Conservation (phyloP, 2,797 vertebrate species). For the Tachyglossus aculeatus region DNA sequence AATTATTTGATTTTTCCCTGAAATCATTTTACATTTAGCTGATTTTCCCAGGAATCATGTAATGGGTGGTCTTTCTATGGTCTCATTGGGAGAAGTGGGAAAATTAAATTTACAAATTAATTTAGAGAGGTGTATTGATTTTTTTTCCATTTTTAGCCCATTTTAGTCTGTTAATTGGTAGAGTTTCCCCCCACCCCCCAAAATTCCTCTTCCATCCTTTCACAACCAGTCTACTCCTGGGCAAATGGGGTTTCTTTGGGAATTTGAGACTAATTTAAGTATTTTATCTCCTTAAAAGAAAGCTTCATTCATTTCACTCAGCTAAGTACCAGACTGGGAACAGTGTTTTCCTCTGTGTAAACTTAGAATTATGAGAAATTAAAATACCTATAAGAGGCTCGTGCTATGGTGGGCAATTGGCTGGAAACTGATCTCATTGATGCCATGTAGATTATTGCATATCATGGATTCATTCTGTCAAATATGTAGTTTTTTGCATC, state of each 20-base stretch:
- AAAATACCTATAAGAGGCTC: neutral
- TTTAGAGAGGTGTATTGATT: slow-evolving; percentile 15
- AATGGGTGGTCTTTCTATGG: slow-evolving; percentile 40
- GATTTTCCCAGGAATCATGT: slow-evolving; percentile 44
- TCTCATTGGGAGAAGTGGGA: slow-evolving; percentile 50
- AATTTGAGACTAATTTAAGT: neutral
- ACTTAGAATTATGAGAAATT: slow-evolving; percentile 1
- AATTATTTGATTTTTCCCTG: slow-evolving; percentile 61
- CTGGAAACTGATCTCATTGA: neutral
- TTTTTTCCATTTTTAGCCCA: slow-evolving; percentile 25
- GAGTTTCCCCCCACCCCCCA: slow-evolving; percentile 31
- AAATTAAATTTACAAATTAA: slow-evolving; percentile 61
- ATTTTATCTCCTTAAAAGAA: slow-evolving; percentile 16
- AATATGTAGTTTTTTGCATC: too few species aligned
- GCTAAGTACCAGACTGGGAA: slow-evolving; percentile 4
- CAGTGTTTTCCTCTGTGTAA: neutral
- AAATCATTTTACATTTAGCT: slow-evolving; percentile 53
- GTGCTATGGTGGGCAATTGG: neutral
- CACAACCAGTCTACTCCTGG: neutral
- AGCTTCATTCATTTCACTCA: neutral
- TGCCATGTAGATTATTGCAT: too few species aligned
- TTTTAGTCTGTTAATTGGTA: neutral
- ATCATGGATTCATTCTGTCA: too few species aligned
- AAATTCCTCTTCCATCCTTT: slow-evolving; percentile 38
- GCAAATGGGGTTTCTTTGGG: slow-evolving; percentile 1